These are phyloP conservation scores for Eilema depressum DNA, from an alignment of 2,888 invertebrate genomes.

Conservation along the genomic window DNA sequence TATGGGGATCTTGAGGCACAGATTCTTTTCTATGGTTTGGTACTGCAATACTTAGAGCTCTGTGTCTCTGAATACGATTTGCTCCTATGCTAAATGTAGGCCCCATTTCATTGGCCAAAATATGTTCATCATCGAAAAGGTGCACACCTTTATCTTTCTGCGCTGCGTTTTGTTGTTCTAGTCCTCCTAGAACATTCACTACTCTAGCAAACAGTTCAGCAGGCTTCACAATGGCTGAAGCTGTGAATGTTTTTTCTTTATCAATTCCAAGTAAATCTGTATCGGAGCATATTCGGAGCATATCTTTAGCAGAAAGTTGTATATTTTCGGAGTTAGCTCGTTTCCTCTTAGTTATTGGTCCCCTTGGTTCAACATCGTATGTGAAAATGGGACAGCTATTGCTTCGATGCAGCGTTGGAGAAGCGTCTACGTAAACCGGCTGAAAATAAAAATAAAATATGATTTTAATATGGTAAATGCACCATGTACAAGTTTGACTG, in stretches of 20 bases:
- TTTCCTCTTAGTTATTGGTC: constrained; percentile 81
- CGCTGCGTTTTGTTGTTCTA: constrained; percentile 80
- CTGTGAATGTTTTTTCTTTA: constrained; percentile 91
- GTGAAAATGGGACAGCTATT: constrained; percentile 92
- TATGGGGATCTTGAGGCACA: constrained; percentile 69
- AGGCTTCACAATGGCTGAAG: constrained; percentile 91
- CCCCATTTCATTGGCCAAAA: constrained; percentile 89
- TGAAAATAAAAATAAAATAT: constrained; percentile 67
- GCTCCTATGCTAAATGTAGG: constrained; percentile 87
- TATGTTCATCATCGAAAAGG: constrained; percentile 91
- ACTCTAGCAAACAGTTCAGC: constrained; percentile 92
- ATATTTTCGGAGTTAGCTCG: constrained; percentile 90
- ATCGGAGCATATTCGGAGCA: constrained; percentile 91
- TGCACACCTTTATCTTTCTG: constrained; percentile 87
- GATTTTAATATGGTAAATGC: background rate
- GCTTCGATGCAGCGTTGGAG: constrained; percentile 84
- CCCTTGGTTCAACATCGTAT: constrained; percentile 85
- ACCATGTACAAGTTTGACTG: background rate
- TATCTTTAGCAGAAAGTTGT: constrained; percentile 77
- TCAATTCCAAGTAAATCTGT: constrained; percentile 93
- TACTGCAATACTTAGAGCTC: constrained; percentile 89
- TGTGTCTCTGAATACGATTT: constrained; percentile 78
- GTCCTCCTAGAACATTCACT: constrained; percentile 91
- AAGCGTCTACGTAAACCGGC: constrained; percentile 92
- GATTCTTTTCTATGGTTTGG: constrained; percentile 80